Base-by-base conservation (phyloP, 2,888 invertebrate species). In the Gastracanthus pulcherrimus region DNA sequence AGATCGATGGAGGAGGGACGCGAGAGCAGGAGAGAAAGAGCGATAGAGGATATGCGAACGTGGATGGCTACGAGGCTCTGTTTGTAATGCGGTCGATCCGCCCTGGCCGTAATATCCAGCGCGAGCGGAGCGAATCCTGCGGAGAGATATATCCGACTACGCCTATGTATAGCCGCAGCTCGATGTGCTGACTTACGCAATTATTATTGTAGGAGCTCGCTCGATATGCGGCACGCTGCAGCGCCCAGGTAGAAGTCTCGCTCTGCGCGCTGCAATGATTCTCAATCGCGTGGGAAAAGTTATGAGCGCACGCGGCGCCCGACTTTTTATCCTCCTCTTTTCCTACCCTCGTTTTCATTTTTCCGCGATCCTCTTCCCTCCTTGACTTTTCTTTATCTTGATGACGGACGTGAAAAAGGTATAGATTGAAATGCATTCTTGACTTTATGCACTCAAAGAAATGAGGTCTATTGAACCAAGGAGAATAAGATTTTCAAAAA, bases 241-340 rank as follows among this genome's bases (percentile, higher is more conserved):
- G n/a, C n/a, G n/a, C n/a, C n/a, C n/a, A n/a, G n/a, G n/a, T 19
- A 51, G 76, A 60, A 67, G 60, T 48, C 67, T 34, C 29, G 23
- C 58, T 36, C 31, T 13, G 23, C 38, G 26, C 11, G 41, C 13
- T 38, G 62, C 76, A 82, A 76, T 80, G 72, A 80, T 81, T 78
- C 71, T 62, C 66, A 45, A 81, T 83, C 81, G 72, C 83, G 81
- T 81, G 81, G 81, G 81, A 83, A 81, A 83, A 70, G 34, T n/a
- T n/a, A 62, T 62, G 72, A 9, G 48, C n/a, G 6, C 29, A 45
- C n/a, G 45, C 67, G 6, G 45, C n/a, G 45, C 60, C 11, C 36
- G 51, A 41, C 26, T 70, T 38, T 38, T 31, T 62, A 36, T 36
- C 34, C n/a, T 7, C 26, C 34, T 6, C 62, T 19, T 29, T 45